Evolutionary conservation across 2,797 vertebrate species (phyloP), one percentile per base, ranked within the genome.

Genomic region (Bradypus variegatus): DNA sequence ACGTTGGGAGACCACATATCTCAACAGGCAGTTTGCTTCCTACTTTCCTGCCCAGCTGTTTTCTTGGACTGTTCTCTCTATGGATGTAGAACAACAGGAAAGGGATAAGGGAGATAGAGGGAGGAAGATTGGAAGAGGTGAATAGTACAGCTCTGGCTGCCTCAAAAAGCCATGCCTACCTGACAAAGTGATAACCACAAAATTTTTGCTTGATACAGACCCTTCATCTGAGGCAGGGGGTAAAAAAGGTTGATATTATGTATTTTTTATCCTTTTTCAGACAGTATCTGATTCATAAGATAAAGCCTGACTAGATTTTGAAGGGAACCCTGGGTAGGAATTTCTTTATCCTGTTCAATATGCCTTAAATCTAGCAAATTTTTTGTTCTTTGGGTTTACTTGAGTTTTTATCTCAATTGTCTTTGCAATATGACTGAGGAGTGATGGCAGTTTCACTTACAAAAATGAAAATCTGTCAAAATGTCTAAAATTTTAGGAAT

Each of bases 401-500:
- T 89, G 36, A 75, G 25, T 79, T 92, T 95, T 90, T 15, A 60
- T 77, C 27, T 41, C 64, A 29, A 18, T 29, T 86, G 67, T 79
- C 89, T 89, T 81, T 48, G 88, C 16, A 18, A 77, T 77, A 73
- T 41, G 14, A 41, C 18, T 27, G 38, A 55, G 8, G 33, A 64
- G 27, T 50, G 15, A 90, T 78, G 72, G 48, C 31, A 77, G 10
- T 85, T 90, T 45, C 48, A 58, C 50, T 88, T 92, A 50, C 72
- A 27, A 86, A 93, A 92, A 64, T 50, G 85, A 70, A 83, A 92
- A 76, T 62, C 72, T 87, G 21, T 88, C 38, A 62, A 38, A 92
- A 80, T 77, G 31, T 64, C 82, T 89, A 87, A 94, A 75, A 31
- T 81, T 89, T 85, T 48, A 96, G 45, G 36, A 91, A 82, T 87